Conservation (phyloP, 2,113 vertebrate genomes). For the Aptenodytes patagonicus region DNA sequence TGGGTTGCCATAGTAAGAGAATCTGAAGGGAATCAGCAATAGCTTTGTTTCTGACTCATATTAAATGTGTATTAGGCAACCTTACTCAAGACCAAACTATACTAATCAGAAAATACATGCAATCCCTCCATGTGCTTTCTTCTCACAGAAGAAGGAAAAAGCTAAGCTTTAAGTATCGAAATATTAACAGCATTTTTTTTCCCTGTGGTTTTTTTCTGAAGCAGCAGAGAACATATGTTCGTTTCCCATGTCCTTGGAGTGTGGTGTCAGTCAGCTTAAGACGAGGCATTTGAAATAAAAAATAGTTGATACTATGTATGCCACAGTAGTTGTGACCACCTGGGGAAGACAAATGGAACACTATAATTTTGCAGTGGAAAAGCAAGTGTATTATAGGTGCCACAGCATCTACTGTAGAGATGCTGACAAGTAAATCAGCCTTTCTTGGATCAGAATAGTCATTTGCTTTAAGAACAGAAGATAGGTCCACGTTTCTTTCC, state of each 20-base stretch:
- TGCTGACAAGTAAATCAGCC: background rate
- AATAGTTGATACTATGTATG: background rate
- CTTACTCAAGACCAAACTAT: background rate
- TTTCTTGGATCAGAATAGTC: background rate
- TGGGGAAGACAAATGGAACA: constrained; percentile 18
- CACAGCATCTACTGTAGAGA: background rate
- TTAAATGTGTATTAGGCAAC: constrained; percentile 40
- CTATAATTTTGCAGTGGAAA: background rate
- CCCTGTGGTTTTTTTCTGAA: background rate
- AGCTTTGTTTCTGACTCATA: constrained; percentile 22
- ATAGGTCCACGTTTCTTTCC: background rate
- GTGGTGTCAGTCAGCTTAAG: background rate
- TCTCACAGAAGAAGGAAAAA: background rate
- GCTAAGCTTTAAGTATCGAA: background rate
- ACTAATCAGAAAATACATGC: constrained; percentile 35
- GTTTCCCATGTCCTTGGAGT: background rate
- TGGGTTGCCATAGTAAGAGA: constrained; percentile 29
- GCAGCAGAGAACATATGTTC: background rate
- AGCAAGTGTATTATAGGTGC: background rate
- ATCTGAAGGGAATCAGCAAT: constrained; percentile 28
- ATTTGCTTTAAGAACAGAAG: background rate
- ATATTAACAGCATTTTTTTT: background rate
- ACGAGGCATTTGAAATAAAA: constrained; percentile 13
- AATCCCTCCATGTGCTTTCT: background rate
- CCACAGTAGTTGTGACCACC: background rate